Evolutionary conservation across 2,888 invertebrate species (phyloP).

Genomic region (Drosophila phalerata): DNA sequence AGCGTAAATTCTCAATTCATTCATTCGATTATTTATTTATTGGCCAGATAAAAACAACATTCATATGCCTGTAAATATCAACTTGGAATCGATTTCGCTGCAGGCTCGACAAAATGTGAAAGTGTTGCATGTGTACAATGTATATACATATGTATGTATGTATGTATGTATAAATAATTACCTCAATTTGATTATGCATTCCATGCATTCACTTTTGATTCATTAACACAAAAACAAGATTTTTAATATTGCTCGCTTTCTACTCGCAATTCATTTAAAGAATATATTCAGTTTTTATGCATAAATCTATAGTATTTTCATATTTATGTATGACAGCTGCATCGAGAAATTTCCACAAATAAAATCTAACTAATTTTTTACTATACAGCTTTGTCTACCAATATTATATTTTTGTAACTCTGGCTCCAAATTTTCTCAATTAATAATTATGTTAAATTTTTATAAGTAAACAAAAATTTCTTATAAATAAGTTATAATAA

Average conservation of each 20-base stretch:
- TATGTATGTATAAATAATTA: slow-evolving; percentile 6
- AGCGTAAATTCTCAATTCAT: slow-evolving; percentile 57
- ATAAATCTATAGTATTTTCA: neutral
- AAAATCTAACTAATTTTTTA: too few relatives aligned
- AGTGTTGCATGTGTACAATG: neutral
- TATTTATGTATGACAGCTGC: neutral
- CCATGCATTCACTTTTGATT: neutral
- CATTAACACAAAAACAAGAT: neutral
- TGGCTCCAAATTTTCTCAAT: too few relatives aligned
- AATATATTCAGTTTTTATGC: neutral
- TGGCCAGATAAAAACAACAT: slow-evolving; percentile 18
- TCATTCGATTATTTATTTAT: slow-evolving; percentile 14
- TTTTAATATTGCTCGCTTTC: neutral
- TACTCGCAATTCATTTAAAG: neutral
- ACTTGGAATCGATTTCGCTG: slow-evolving; percentile 5
- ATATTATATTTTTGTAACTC: too few relatives aligned
- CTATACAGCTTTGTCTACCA: too few relatives aligned
- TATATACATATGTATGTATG: too few relatives aligned
- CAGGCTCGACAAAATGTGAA: slow-evolving; percentile 4
- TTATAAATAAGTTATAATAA: too few relatives aligned
- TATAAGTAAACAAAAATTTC: too few relatives aligned
- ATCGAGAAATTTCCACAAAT: too few relatives aligned
- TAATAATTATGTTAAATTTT: too few relatives aligned
- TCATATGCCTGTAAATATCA: slow-evolving; percentile 10
- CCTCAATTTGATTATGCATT: slow-evolving; percentile 17